Base-by-base conservation (phyloP, 1,140 invertebrate species). In the Drosophila prosaltans region DNA sequence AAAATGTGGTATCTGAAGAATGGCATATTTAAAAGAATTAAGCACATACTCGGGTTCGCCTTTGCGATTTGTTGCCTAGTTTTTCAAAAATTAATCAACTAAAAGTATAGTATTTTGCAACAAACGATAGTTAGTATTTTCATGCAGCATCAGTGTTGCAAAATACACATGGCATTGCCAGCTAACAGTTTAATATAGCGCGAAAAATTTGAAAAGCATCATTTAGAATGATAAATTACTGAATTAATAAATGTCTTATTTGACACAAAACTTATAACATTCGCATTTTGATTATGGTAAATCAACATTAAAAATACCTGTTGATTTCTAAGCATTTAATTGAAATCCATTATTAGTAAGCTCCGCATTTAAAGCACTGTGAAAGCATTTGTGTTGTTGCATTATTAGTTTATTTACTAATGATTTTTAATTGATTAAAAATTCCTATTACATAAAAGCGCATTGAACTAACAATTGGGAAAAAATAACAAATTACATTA, bases 91-190 rank as follows among this genome's bases (percentile, higher is more conserved):
- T 40, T 11, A 40, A 40, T 40, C 39, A 40, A 40, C 8, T 40
- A 40, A 40, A 40, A 40, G 5, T 40, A 40, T 40, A 40, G 10
- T 11, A 11, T 11, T 40, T 40, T 2, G 39, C 39, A 40, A 40
- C 8, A 11, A 11, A 40, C 98, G 99, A 93, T 36, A 36, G 6
- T 36, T 36, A 36, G 32, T 36, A 36, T 36, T 36, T 36, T 36
- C 1, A 7, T 36, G 32, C 32, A 36, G 32, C 32, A 30, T 30
- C 28, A 30, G 28, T 30, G 28, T 30, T 30, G 28, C 28, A 30
- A 30, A 30, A 30, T 30, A 30, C 28, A 30, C 28, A 30, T 30
- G 28, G 28, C 28, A 30, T 36, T 36, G 32, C 32, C 32, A 5
- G 1, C 1, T 36, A 36, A 36, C 32, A 36, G 32, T 36, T 36